Percentiles rank a stretch among this genome's conserved stretches.
phyloP scores from a whole-genome alignment of 2,888 invertebrate genomes.

The Smittia sp. region DNA sequence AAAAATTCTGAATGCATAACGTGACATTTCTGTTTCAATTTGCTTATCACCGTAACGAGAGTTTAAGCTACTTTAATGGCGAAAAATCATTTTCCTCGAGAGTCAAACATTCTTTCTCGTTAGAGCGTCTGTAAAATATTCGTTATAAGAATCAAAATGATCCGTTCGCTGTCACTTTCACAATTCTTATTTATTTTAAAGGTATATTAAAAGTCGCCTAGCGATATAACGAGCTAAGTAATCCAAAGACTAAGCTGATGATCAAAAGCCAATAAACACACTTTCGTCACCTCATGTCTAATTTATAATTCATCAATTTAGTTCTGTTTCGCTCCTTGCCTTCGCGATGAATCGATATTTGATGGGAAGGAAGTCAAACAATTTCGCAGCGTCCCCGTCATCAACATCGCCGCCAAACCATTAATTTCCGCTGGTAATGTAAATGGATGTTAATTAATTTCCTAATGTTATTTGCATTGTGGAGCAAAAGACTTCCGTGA shows the following conservation, averaged over 20 bases:
- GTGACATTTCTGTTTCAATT: constrained; percentile 26
- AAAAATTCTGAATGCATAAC: constrained; percentile 16
- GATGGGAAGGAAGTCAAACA: neutral
- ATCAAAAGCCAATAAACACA: too few species aligned
- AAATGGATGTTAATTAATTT: constrained; percentile 41
- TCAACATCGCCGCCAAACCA: constrained; percentile 28
- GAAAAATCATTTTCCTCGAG: neutral
- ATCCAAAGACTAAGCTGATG: too few species aligned
- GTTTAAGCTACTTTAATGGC: neutral
- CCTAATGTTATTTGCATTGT: constrained; percentile 40
- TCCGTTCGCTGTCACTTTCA: too few species aligned
- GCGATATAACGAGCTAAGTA: too few species aligned
- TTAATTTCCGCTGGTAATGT: constrained; percentile 40
- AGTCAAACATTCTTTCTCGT: neutral
- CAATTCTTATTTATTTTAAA: too few species aligned
- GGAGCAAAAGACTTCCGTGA: constrained; percentile 10
- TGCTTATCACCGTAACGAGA: neutral
- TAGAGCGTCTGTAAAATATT: too few species aligned
- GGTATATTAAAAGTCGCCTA: too few species aligned
- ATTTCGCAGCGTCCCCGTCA: neutral
- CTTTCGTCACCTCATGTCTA: too few species aligned
- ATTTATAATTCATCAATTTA: constrained; percentile 28
- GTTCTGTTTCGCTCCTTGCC: neutral
- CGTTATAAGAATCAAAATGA: too few species aligned
- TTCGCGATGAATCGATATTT: constrained; percentile 7